Percentiles rank a stretch among this genome's conserved stretches.
phyloP scores from a whole-genome alignment of 1,140 invertebrate species.

The Megathymus violae region DNA sequence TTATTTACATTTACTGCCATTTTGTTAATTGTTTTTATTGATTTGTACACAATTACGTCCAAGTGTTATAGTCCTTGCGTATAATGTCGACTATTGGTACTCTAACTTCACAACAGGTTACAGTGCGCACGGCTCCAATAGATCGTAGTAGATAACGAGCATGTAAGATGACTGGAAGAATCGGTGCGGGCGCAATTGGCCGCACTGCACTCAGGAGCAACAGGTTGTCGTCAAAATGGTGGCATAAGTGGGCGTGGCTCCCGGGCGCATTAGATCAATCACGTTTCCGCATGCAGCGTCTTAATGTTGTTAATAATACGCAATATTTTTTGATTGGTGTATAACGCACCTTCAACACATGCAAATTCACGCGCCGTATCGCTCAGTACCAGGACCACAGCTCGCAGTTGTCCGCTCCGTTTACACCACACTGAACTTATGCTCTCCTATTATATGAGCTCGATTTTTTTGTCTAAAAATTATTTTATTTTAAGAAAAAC shows the following conservation, averaged over 20 bases:
- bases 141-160: too few species aligned
- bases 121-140: too few species aligned
- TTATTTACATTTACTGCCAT: background rate
- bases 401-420: background rate
- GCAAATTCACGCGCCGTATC: background rate
- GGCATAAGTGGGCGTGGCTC: constrained; percentile 4
- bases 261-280: background rate
- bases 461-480: background rate
- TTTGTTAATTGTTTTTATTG: background rate
- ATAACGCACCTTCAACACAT: background rate
- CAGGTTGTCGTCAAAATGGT: background rate
- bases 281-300: background rate
- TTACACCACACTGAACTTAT: background rate
- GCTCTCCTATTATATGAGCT: constrained; percentile 11
- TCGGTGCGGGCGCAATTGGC: background rate
- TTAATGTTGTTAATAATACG: background rate
- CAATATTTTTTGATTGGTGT: constrained; percentile 4
- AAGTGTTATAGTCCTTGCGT: too few species aligned
- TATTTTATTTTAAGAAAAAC: background rate
- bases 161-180: background rate
- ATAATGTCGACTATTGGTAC: too few species aligned
- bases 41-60: too few species aligned
- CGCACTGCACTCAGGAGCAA: background rate
- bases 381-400: constrained; percentile 9
- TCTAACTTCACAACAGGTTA: too few species aligned